A percentile compares a stretch with the other conserved stretches of the same genome.
These are phyloP conservation scores for Eupithecia tripunctaria DNA, from an alignment of 2,888 invertebrate genomes.

Conservation along the genomic window DNA sequence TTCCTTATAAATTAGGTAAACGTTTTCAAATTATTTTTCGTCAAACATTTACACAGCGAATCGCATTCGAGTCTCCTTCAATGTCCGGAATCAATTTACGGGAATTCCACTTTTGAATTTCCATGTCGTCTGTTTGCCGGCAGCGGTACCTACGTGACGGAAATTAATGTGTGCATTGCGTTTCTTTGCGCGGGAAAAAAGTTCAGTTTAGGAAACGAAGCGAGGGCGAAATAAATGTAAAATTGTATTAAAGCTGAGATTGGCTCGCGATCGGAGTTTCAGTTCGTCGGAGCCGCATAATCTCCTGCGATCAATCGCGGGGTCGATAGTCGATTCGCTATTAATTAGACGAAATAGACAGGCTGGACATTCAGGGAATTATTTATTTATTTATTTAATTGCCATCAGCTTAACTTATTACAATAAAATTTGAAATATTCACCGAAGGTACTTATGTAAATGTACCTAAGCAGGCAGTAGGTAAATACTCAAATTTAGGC, in stretches of 20 bases:
- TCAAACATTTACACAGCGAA: slow-evolving; percentile 74
- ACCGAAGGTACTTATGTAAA: too few species aligned
- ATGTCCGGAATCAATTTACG: slow-evolving; percentile 79
- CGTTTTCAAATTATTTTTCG: slow-evolving; percentile 75
- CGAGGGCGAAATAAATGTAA: slow-evolving; percentile 59
- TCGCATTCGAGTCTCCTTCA: slow-evolving; percentile 63
- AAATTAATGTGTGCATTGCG: slow-evolving; percentile 80
- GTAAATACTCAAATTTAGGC: too few species aligned
- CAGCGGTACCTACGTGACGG: slow-evolving; percentile 62
- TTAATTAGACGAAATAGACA: too few species aligned
- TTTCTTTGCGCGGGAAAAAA: slow-evolving; percentile 57
- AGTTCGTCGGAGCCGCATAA: background rate
- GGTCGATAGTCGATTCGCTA: background rate
- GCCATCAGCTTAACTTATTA: too few species aligned
- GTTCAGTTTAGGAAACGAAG: slow-evolving; percentile 54
- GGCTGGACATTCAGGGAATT: too few species aligned
- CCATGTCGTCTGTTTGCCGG: slow-evolving; percentile 63
- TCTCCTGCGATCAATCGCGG: background rate
- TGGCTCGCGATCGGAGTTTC: slow-evolving; percentile 3
- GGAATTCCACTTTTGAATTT: slow-evolving; percentile 72
- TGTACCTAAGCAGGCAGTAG: too few species aligned
- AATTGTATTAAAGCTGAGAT: slow-evolving; percentile 55
- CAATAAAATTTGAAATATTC: too few species aligned
- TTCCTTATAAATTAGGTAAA: slow-evolving; percentile 73
- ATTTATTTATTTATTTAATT: too few species aligned